These are phyloP conservation scores for Dipodomys stephensi DNA, from an alignment of 2,113 vertebrate species.

Conservation along the genomic window DNA sequence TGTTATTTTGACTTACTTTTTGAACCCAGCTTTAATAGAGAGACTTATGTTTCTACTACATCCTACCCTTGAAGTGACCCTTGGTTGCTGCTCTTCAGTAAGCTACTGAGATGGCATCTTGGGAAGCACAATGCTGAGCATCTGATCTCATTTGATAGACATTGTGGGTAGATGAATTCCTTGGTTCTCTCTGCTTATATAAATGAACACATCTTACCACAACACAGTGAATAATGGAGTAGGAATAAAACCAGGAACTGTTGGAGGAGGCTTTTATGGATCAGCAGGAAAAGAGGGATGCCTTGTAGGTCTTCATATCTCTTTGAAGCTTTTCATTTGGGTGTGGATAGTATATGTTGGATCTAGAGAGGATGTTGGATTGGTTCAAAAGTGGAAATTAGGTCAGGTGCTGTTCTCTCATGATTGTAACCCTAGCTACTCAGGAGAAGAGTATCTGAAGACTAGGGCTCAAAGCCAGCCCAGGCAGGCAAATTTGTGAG, in stretches of 20 bases:
- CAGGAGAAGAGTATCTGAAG: no score
- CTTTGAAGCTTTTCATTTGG: not conserved
- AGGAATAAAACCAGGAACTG: fast-evolving
- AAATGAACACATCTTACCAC: not conserved
- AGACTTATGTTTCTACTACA: not conserved
- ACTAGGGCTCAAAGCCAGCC: no score
- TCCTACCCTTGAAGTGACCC: no score
- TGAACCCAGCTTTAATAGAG: not conserved
- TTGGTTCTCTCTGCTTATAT: no score
- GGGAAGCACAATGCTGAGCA: not conserved
- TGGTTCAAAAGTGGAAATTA: not conserved
- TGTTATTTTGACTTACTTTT: not conserved
- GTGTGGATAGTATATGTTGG: not conserved
- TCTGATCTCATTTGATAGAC: no score
- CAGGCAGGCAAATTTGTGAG: no score
- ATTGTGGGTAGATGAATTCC: fast-evolving
- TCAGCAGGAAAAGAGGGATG: fast-evolving
- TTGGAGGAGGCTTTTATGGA: not conserved
- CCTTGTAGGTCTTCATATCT: not conserved
- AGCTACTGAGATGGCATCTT: not conserved
- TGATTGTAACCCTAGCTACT: no score
- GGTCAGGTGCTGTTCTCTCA: no score
- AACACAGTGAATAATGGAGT: no score
- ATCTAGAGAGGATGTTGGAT: not conserved
- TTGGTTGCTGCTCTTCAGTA: fast-evolving